Evolutionary conservation across 2,113 vertebrate species (phyloP), one percentile per base, ranked within the genome.

Genomic region (Mirza zaza): DNA sequence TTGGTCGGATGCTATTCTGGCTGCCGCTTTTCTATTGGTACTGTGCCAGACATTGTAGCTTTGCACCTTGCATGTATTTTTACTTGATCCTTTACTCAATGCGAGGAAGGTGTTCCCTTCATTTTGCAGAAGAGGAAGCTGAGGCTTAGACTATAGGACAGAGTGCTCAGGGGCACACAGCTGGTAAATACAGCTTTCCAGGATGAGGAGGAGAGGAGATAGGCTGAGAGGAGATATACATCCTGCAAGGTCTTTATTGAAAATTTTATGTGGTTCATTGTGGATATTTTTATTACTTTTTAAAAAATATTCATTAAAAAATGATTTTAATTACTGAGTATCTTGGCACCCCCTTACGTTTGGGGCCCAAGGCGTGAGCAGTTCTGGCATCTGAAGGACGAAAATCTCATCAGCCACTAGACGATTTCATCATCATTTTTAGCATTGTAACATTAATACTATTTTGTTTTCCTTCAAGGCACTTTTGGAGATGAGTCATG

Each of bases 1-100:
- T 29, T 8, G 27, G 8, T 21, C 9, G 23, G 61, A 3, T 23
- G 68, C 68, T 17, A 0, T 21, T 0, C 25, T 9, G 27, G 20
- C 14, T 10, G 20, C 59, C 4, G 3, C 5, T 27, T 70, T 57
- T 23, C n/a, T 45, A 11, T 55, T 42, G 8, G 36, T 10, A 0
- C 20, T 80, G 1, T 39, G 73, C 32, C 63, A 34, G 84, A n/a
- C 29, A 0, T 7, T 32, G 86, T 14, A 11, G 27, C 10, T 39
- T 50, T n/a, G 39, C 12, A 1, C 20, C 42, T 42, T 15, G 65
- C 65, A 3, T n/a, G 5, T 29, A 29, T 15, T 27, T 95, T 70
- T 80, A 8, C 20, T 61, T 32, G 34, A 1, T 36, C 34, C 12
- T 45, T 87, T 50, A 52, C 45, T 70, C 50, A 23, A 0, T 7